Evolutionary conservation across 1,140 invertebrate species (phyloP), one percentile per base, ranked within the genome.

Genomic region (Formica selysi): DNA sequence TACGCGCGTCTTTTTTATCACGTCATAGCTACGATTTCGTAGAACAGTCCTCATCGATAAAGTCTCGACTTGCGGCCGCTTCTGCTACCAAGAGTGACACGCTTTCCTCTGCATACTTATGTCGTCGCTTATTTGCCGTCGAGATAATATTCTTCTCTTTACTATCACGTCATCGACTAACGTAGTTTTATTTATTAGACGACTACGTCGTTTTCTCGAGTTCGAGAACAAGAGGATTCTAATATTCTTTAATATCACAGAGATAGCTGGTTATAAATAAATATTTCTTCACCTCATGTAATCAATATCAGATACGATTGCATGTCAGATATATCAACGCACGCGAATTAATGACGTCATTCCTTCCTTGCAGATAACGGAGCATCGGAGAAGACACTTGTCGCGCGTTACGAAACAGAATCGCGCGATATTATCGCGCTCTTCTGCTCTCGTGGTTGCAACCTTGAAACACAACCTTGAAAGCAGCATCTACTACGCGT

Each of bases 381-480:
- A 22, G 22, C 3, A 16, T 19, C 41, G 36, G 64, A 29, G 44
- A 70, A 29, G 54, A 71, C 54, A 81, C 79, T 61, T 73, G 36
- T 57, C 78, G 65, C 48, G 67, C 26, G 38, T 83, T 83, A 83
- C 68, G 54, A 83, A 73, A 59, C 67, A 44, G 19, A 48, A 71
- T 71, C 81, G 71, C 81, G 59, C 71, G 81, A 85, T 76, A 54
- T 41, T 26, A 26, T 22, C 22, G 0, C 44, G 57, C 38, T n/a
- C 2, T 54, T 59, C 54, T 10, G 54, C 67, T 29, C 36, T 54
- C 67, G 54, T 26, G 68, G n/a, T 44, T 61, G 79, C 79, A 83
- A 83, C 79, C 79, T 83, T 83, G 79, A 83, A 48, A 74, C n/a
- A n/a, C n/a, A n/a, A n/a, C n/a, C n/a, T n/a, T 85, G 81, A 85